Evolutionary conservation across 2,113 vertebrate species (phyloP).

Genomic region (Nothocercus nigrocapillus): DNA sequence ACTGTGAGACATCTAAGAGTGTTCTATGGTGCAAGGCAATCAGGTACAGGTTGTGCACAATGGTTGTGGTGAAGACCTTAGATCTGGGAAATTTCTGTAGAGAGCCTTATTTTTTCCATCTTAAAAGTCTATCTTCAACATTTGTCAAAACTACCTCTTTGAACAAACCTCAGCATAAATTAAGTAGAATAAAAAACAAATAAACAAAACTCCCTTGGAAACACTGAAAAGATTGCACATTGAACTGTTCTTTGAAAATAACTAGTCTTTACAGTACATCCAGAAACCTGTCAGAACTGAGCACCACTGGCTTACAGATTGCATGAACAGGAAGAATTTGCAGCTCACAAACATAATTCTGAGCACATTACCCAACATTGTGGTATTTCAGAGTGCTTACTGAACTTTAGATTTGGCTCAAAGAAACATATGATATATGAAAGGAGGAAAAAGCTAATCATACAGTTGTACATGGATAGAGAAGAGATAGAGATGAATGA

Average conservation of each 20-base stretch:
- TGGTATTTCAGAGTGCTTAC: background rate
- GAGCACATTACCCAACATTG: background rate
- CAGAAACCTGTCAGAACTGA: conserved; percentile 24
- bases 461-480: background rate
- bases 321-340: background rate
- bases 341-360: background rate
- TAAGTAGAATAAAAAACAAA: background rate
- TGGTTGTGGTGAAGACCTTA: conserved; percentile 12
- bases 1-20: background rate
- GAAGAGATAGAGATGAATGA: background rate
- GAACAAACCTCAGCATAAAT: background rate
- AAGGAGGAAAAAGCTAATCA: background rate
- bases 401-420: background rate
- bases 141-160: background rate
- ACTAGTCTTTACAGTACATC: background rate
- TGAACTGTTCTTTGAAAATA: background rate
- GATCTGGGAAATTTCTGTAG: conserved; percentile 9
- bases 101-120: background rate
- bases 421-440: background rate
- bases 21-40: background rate
- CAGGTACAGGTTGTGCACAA: conserved; percentile 2
- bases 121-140: background rate
- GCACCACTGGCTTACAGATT: background rate
- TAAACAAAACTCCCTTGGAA: background rate
- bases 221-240: background rate